A percentile compares a stretch with the other conserved stretches of the same genome.
These are phyloP conservation scores for Parapristionchus giblindavisi DNA, from an alignment of 2,888 invertebrate genomes.

Conservation along the genomic window DNA sequence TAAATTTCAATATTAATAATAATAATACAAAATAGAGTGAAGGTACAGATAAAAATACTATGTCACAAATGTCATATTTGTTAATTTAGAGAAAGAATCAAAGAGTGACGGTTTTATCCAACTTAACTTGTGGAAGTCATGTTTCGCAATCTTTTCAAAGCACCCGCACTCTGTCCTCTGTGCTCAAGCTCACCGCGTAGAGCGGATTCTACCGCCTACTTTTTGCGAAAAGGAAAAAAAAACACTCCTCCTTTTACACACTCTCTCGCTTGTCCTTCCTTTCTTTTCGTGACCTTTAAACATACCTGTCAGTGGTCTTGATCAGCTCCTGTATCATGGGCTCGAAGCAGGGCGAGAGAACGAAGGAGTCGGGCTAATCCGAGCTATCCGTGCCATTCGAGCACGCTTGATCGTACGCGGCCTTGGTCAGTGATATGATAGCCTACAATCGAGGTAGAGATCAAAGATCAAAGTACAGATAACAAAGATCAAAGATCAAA, in stretches of 20 bases:
- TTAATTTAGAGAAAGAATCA: too few relatives aligned
- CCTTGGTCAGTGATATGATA: constrained; percentile 93
- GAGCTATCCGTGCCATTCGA: constrained; percentile 72
- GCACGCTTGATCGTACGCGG: constrained; percentile 87
- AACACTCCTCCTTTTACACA: too few relatives aligned
- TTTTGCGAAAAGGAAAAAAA: too few relatives aligned
- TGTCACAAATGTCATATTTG: too few relatives aligned
- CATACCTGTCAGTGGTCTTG: constrained; percentile 85
- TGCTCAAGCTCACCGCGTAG: too few relatives aligned
- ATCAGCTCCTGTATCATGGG: constrained; percentile 89
- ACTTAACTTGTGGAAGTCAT: too few relatives aligned
- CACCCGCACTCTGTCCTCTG: too few relatives aligned
- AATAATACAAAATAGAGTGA: too few relatives aligned
- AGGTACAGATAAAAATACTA: too few relatives aligned
- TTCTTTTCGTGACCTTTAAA: neutral
- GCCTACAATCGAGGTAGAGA: constrained; percentile 73
- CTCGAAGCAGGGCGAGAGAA: constrained; percentile 91
- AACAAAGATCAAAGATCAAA: neutral
- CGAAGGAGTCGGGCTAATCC: constrained; percentile 83
- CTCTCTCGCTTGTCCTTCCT: neutral
- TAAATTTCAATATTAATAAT: neutral
- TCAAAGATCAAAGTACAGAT: neutral
- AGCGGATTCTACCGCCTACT: too few relatives aligned
- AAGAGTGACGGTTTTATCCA: too few relatives aligned
- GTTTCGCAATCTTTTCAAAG: too few relatives aligned